Evolutionary conservation across 1,140 invertebrate species (phyloP), one percentile per base, ranked within the genome.

Genomic region (Charaxes varanes): DNA sequence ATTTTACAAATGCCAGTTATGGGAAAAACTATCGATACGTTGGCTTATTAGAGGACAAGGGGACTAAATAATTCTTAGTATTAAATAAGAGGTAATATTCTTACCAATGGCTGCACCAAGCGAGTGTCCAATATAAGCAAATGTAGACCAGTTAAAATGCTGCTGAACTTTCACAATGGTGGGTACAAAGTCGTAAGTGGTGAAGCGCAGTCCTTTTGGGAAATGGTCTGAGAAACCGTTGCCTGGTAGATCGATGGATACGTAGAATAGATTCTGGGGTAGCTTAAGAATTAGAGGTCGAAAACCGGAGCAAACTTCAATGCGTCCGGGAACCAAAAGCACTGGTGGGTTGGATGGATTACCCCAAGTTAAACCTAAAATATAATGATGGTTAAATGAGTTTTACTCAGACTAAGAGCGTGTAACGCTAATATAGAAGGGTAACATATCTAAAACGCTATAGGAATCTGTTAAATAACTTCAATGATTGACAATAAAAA

Each of bases 281-380:
- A 78, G 41, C 3, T 38, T 33, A 0, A 35, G 14, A 0, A 73
- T 48, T 0, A 78, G 47, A 0, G 68, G 68, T 0, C 68, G 42
- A 41, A 66, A 73, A 0, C 37, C 34, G 0, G 66, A 60, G 28
- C 61, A 58, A 0, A 58, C 55, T 22, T 69, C 59, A 23, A 69
- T 32, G 3, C 62, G 57, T 0, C 73, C 73, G 3, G 61, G 64
- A 30, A 50, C 57, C 0, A 79, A 24, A 0, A 71, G 26, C 0
- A 76, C 64, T 12, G 73, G 69, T 0, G 61, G 58, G 3, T 58
- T 53, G 0, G 41, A 27, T 0, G 62, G 43, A 3, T 60, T 32
- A 1, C 73, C 73, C 70, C 70, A 78, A 10, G 66, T 41, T 34
- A 74, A 32, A 1, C 48, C 73, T 76, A 49, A 15, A 61, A 57